Evolutionary conservation across 1,140 invertebrate genomes (phyloP), one percentile per base, ranked within the genome.

Genomic region (Halotydeus destructor): DNA sequence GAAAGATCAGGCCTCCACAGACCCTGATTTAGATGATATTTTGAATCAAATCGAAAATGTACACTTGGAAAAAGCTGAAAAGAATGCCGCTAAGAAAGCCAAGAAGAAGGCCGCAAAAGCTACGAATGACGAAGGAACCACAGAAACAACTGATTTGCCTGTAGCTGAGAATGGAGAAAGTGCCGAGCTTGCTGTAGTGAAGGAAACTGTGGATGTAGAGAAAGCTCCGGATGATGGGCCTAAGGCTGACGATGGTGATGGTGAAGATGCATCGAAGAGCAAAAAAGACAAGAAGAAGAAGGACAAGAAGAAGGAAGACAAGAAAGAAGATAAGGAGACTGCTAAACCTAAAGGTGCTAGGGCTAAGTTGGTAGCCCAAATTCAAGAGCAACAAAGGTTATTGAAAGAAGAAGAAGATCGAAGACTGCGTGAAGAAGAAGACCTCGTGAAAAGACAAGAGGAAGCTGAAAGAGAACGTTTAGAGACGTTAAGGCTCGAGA

Each of bases 381-480:
- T n/a, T 45, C 2, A 12, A 25, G 11, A 31, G 34, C 16, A 37
- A 52, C n/a, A n/a, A n/a, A n/a, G n/a, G n/a, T n/a, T n/a, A n/a
- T n/a, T n/a, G 41, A 67, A 63, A 47, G 76, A 85, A 58, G 79
- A 86, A 58, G 80, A 84, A 53, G 82, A 86, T 58, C 68, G 70
- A 48, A 64, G 78, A 16, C 68, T 63, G 19, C 66, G 69, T 49
- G 72, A 75, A 55, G 79, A 83, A 55, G 71, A 80, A 54, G 67
- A 71, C 19, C 77, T 82, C 55, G 62, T 63, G 38, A 68, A 69
- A 22, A 68, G 76, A 37, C 60, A 76, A 43, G 78, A 83, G 63
- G 71, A 66, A 51, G 56, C 62, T 49, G 57, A 59, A 42, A 11
- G 30, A 26, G 21, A 45, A 39, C 37, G 52, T 46, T 39, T 48